Base-by-base conservation (phyloP, 1,140 invertebrate species). In the Seison nebaliae region DNA sequence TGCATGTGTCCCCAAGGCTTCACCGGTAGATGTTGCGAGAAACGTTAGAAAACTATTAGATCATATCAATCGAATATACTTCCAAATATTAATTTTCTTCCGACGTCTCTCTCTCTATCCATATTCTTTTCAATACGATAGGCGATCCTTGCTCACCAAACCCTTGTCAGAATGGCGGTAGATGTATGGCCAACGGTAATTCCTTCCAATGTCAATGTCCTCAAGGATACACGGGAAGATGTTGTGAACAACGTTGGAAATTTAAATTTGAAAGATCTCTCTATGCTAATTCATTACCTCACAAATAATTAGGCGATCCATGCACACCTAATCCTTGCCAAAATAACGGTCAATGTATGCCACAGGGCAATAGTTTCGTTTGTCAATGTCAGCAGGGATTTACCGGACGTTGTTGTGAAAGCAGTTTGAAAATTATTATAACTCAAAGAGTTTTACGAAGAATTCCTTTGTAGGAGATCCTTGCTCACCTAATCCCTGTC, bases 161-260 rank as follows among this genome's bases (percentile, higher is more conserved):
- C 14, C 36, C 36, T 3, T 38, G 36, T 14, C 14, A 16, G 24
- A 38, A 38, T 19, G 30, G 30, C 14, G 30, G 30, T 9, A 16
- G 8, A 2, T 32, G 30, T 32, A 16, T 32, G 9, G 18, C 30
- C 38, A 71, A 80, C 49, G 57, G 73, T 0, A 70, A 71, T 0
- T 73, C 70, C 31, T 80, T 26, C 24, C 15, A 14, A 9, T 32
- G 30, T 20, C 36, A 38, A 21, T 38, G 36, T 17, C 36, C 28
- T 9, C 26, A 22, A 21, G 36, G 36, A 15, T 38, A 31, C 18
- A 22, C 6, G 9, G 36, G 36, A n/a, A 6, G 14, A 23, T 6
- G 28, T 20, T 38, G 36, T 31, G 36, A 38, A 38, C n/a, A n/a
- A n/a, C n/a, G n/a, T n/a, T n/a, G n/a, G n/a, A n/a, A n/a, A n/a